These are phyloP conservation scores for Gari tellinella DNA, from an alignment of 2,888 invertebrate species.

Conservation along the genomic window DNA sequence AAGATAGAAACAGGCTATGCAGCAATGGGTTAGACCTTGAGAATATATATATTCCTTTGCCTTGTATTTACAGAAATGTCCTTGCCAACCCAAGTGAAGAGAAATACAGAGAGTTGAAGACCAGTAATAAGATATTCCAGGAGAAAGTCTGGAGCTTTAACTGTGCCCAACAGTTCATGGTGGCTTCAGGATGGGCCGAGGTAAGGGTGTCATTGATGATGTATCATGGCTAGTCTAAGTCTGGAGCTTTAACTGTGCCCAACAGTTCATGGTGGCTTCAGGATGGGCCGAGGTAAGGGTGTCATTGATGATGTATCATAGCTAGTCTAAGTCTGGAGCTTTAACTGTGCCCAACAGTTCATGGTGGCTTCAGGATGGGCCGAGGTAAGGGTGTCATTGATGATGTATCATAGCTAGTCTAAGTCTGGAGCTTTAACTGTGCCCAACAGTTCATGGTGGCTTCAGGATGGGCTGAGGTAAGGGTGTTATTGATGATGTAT, in stretches of 20 bases:
- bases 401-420: too few species aligned
- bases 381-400: slow-evolving; percentile 16
- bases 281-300: slow-evolving; percentile 22
- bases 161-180: slow-evolving; percentile 23
- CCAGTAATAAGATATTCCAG: slow-evolving; percentile 11
- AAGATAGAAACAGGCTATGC: too few species aligned
- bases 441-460: slow-evolving; percentile 24
- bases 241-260: slow-evolving; percentile 15
- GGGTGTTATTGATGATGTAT: too few species aligned
- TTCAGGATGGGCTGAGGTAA: slow-evolving; percentile 23
- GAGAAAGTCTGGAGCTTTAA: slow-evolving; percentile 18
- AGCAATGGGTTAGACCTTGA: background rate
- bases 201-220: too few species aligned
- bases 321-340: slow-evolving; percentile 20
- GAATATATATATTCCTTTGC: background rate
- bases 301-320: too few species aligned
- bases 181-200: slow-evolving; percentile 23
- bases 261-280: slow-evolving; percentile 18
- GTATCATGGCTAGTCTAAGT: too few species aligned
- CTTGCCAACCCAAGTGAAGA: slow-evolving; percentile 17
- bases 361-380: slow-evolving; percentile 21
- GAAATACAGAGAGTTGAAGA: slow-evolving; percentile 23
- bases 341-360: slow-evolving; percentile 18
- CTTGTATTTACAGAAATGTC: slow-evolving; percentile 13
- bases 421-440: slow-evolving; percentile 13